These are phyloP conservation scores for Orthosia cruda DNA, from an alignment of 2,888 invertebrate species.

Conservation along the genomic window DNA sequence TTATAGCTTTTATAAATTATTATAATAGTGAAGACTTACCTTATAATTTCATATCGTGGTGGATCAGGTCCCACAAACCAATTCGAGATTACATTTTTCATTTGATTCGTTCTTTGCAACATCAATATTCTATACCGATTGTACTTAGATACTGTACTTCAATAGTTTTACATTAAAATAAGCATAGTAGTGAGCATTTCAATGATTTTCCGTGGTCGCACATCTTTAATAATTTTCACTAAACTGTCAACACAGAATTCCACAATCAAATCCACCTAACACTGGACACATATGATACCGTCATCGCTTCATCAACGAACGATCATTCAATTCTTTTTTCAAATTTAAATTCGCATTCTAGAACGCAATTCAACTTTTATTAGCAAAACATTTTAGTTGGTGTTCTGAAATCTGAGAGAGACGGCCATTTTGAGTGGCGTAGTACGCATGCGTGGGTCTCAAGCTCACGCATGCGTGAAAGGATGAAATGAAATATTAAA, in stretches of 20 bases:
- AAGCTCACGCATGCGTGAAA: slow-evolving; percentile 79
- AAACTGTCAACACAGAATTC: slow-evolving; percentile 81
- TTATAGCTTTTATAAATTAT: not conserved
- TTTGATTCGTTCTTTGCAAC: not conserved
- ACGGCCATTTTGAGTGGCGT: slow-evolving; percentile 80
- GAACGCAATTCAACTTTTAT: slow-evolving; percentile 69
- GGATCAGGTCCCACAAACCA: slow-evolving; percentile 8
- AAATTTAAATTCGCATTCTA: slow-evolving; percentile 30
- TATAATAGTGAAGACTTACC: slow-evolving; percentile 33
- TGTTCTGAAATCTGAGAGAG: slow-evolving; percentile 72
- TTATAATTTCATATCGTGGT: slow-evolving; percentile 31
- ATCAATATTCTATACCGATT: slow-evolving; percentile 4
- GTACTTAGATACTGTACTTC: not conserved
- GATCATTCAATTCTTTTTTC: slow-evolving; percentile 22
- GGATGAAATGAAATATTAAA: slow-evolving; percentile 71
- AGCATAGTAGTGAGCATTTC: slow-evolving; percentile 1
- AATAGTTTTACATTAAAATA: slow-evolving; percentile 1
- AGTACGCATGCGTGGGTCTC: slow-evolving; percentile 78
- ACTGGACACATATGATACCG: slow-evolving; percentile 8
- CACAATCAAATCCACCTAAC: slow-evolving; percentile 35
- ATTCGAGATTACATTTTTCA: slow-evolving; percentile 36
- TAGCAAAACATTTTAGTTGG: slow-evolving; percentile 76
- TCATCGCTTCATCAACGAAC: slow-evolving; percentile 9
- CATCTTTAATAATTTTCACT: slow-evolving; percentile 78
- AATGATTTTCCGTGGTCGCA: slow-evolving; percentile 75